Evolutionary conservation across 2,888 invertebrate species (phyloP), one percentile per base, ranked within the genome.

Genomic region (Gari tellinella): DNA sequence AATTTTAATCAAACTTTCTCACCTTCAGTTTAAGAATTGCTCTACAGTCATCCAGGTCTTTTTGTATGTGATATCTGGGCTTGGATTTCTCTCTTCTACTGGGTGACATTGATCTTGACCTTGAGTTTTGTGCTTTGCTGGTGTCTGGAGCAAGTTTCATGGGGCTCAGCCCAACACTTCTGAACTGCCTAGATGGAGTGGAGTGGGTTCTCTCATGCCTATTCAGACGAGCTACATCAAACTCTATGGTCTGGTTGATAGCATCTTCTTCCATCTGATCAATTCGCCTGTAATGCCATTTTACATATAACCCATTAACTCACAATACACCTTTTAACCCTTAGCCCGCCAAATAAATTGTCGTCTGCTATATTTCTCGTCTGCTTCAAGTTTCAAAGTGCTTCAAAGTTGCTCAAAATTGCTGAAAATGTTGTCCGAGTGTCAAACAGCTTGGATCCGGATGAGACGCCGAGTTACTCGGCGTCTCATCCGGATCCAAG

Each of bases 1-100:
- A n/a, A n/a, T n/a, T n/a, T n/a, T n/a, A n/a, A n/a, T n/a, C n/a
- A n/a, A n/a, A n/a, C 10, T 10, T 31, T 31, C 41, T n/a, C 62
- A 89, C 89, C 86, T 86, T 88, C 19, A 88, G 62, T 60, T 84
- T 85, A 12, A 89, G 68, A n/a, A 85, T 81, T 31, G 72, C 70
- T 66, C 82, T 80, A 19, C 80, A 72, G 56, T 89, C 88, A 2
- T 84, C 83, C 17, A 88, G 69, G 61, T 81, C 84, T 58, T 80
- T 81, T 56, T 86, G 84, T 25, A 77, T 43, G 37, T 82, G 79
- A 15, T 61, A 46, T 40, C 82, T 63, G n/a, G 79, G 80, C 53
- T 80, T 61, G 12, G 77, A 62, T 3, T 67, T 55, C 43, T 81
- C 82, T 26, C 52, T 40, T 17, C 68, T 46, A 7, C 53, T 56